These are phyloP conservation scores for Pedetes capensis DNA, from an alignment of 2,113 vertebrate species.

Conservation along the genomic window DNA sequence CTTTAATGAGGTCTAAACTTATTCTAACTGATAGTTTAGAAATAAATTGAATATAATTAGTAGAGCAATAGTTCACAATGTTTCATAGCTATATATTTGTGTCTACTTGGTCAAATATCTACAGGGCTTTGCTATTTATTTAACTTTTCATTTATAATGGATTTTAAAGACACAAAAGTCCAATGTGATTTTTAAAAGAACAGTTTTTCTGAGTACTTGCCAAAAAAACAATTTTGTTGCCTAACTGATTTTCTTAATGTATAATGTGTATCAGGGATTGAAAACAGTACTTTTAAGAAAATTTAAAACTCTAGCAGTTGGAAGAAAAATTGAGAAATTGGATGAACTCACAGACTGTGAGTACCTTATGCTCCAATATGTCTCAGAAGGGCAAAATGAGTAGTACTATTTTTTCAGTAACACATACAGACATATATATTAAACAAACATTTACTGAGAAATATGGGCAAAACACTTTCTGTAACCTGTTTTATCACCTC, in stretches of 20 bases:
- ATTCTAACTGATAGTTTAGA: constrained; percentile 24
- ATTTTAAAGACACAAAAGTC: neutral
- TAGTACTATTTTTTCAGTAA: neutral
- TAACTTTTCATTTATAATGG: neutral
- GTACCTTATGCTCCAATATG: neutral
- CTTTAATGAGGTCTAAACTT: neutral
- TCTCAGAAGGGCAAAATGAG: neutral
- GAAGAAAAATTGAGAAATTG: neutral
- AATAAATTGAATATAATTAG: neutral
- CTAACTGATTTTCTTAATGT: neutral
- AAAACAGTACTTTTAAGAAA: neutral
- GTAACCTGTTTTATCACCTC: neutral
- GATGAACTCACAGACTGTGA: neutral
- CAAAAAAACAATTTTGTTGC: neutral
- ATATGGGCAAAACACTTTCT: neutral
- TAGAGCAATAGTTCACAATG: neutral
- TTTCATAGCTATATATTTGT: neutral
- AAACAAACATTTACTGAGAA: neutral
- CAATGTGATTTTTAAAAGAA: neutral
- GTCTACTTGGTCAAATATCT: neutral
- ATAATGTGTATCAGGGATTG: neutral
- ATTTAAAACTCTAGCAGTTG: neutral
- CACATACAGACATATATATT: neutral
- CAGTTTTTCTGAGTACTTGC: neutral
- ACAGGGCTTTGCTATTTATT: neutral